These are phyloP conservation scores for Chrysodeixis includens DNA, from an alignment of 2,888 invertebrate species.

Conservation along the genomic window DNA sequence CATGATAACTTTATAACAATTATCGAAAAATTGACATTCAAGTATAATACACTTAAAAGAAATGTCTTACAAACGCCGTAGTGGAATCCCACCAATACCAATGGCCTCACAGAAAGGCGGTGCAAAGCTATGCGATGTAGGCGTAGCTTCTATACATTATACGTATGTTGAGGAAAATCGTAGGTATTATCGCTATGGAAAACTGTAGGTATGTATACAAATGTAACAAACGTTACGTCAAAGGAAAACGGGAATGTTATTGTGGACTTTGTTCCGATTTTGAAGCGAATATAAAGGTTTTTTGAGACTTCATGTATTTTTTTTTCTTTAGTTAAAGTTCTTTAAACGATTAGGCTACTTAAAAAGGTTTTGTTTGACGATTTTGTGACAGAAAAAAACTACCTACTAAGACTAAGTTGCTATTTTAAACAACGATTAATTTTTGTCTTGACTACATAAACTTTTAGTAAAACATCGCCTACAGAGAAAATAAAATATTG, in stretches of 20 bases:
- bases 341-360: background rate
- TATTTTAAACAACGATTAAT: background rate
- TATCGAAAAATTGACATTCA: no score
- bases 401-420: background rate
- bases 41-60: background rate
- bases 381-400: background rate
- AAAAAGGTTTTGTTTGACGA: background rate
- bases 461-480: no score
- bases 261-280: background rate
- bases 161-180: constrained; percentile 34
- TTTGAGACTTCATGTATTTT: background rate
- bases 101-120: constrained; percentile 27
- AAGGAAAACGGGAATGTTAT: background rate
- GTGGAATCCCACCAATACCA: constrained; percentile 22
- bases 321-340: background rate
- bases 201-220: constrained; percentile 19
- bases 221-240: no score
- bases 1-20: no score
- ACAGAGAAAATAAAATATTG: no score
- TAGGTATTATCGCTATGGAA: constrained; percentile 28
- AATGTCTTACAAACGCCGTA: background rate
- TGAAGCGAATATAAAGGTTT: background rate
- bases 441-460: background rate
- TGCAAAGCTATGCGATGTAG: constrained; percentile 24
- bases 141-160: constrained; percentile 24